Base-by-base conservation (phyloP, 2,888 invertebrate genomes). In the Caprella mutica region DNA sequence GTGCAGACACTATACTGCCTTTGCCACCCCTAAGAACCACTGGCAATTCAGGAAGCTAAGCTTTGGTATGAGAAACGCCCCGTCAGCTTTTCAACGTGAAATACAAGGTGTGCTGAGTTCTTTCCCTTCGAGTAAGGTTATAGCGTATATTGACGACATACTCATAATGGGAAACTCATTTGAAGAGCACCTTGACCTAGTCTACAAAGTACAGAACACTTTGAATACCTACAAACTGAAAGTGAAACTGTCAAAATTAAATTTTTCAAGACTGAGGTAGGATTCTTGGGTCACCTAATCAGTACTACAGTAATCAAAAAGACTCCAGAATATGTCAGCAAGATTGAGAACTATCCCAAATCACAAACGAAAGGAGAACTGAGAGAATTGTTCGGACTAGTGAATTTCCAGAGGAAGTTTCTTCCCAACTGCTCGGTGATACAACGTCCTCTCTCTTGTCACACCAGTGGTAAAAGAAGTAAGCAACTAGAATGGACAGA, bases 21-120 rank as follows among this genome's bases (percentile, higher is more conserved):
- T 51, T 51, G 27, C 51, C 14, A 51, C 51, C 4, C 17, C 30
- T 19, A 33, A 19, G 21, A 51, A 51, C 3, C 51, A 51, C 19
- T 51, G 19, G 30, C 21, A 51, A 27, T 29, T 29, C n/a, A n/a
- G n/a, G n/a, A n/a, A n/a, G n/a, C n/a, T 29, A 21, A 33, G 33
- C 33, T 51, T 51, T 51, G 30, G 51, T 1, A n/a, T 51, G 14
- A 14, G 33, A 2, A 51, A 51, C 33, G 51, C 51, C 2, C 33
- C 29, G 3, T 30, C 51, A 14, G 51, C 35, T 3, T 51, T 51
- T 30, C 51, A 51, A 21, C n/a, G 33, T 9, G 30, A 30, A 51
- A 51, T 51, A 17, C 33, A 29, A 9, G 29, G 14, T 26, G 30
- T 30, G 9, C 19, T 51, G 4, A 30, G 33, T 30, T 30, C n/a